Conservation (phyloP, 2,888 invertebrate genomes). For the Harpalus rufipes region DNA sequence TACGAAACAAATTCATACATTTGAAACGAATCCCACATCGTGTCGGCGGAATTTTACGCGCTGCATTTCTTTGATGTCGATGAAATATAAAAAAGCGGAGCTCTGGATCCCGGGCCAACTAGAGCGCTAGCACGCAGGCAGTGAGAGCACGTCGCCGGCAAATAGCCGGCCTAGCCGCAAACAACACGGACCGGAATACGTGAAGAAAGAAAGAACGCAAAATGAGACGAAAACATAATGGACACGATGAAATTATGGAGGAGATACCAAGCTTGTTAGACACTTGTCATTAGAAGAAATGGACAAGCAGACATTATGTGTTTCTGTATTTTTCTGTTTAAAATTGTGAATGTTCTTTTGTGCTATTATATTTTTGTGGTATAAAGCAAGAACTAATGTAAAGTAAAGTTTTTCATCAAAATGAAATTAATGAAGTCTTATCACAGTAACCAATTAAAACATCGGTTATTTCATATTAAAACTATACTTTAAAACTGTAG, state of each 20-base stretch:
- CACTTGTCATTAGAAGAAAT: neutral
- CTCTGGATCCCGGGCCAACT: neutral
- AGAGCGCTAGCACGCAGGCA: conserved; percentile 17
- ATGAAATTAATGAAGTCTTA: no score
- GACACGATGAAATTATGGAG: conserved; percentile 24
- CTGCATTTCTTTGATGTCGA: conserved; percentile 35
- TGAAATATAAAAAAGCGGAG: conserved; percentile 57
- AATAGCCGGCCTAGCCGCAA: conserved; percentile 50
- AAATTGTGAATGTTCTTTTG: no score
- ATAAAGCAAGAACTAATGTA: no score
- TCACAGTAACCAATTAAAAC: no score
- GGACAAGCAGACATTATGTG: neutral
- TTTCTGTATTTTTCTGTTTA: no score
- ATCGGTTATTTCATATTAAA: no score
- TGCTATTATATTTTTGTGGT: no score
- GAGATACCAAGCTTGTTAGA: neutral
- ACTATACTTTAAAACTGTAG: no score
- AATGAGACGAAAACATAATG: neutral
- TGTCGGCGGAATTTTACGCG: conserved; percentile 25
- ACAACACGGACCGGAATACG: conserved; percentile 42
- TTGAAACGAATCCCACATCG: conserved; percentile 17
- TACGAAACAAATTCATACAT: conserved; percentile 44
- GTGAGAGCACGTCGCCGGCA: conserved; percentile 48
- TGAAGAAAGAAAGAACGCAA: neutral
- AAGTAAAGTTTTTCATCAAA: no score